Evolutionary conservation across 2,797 vertebrate species (phyloP).

Genomic region (Xenops minutus): DNA sequence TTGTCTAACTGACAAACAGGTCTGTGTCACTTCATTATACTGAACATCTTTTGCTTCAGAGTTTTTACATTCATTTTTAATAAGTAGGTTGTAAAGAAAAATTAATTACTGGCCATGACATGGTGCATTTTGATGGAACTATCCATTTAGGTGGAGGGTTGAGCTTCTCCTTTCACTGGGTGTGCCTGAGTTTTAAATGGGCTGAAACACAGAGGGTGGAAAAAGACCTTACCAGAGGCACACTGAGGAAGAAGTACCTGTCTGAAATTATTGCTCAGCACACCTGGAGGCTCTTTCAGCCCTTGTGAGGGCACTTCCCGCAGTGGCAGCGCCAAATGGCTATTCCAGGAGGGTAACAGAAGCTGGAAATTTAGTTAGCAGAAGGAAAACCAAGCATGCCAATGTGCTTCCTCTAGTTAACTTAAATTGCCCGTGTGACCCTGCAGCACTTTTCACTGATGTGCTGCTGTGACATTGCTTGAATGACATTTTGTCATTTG

Average conservation of each 20-base stretch:
- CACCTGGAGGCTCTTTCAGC: neutral
- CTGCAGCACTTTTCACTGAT: neutral
- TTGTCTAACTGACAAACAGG: neutral
- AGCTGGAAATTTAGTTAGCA: conserved; percentile 2
- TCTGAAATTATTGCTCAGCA: neutral
- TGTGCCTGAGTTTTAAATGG: neutral
- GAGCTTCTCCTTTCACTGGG: neutral
- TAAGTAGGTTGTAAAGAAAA: neutral
- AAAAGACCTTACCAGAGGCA: neutral
- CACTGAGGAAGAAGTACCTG: neutral
- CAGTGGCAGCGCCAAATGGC: neutral
- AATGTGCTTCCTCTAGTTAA: neutral
- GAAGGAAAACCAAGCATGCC: neutral
- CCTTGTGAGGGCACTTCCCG: neutral
- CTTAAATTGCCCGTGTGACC: neutral
- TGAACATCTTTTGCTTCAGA: neutral
- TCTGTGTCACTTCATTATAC: neutral
- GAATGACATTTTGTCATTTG: conserved; percentile 32
- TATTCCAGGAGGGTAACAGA: neutral
- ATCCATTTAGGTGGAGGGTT: neutral
- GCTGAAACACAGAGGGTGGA: neutral
- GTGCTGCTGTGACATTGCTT: neutral
- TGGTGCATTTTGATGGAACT: neutral
- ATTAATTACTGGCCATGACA: neutral
- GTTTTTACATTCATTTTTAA: neutral